These are phyloP conservation scores for Oasisia sp. DNA, from an alignment of 2,888 invertebrate genomes.

Conservation along the genomic window DNA sequence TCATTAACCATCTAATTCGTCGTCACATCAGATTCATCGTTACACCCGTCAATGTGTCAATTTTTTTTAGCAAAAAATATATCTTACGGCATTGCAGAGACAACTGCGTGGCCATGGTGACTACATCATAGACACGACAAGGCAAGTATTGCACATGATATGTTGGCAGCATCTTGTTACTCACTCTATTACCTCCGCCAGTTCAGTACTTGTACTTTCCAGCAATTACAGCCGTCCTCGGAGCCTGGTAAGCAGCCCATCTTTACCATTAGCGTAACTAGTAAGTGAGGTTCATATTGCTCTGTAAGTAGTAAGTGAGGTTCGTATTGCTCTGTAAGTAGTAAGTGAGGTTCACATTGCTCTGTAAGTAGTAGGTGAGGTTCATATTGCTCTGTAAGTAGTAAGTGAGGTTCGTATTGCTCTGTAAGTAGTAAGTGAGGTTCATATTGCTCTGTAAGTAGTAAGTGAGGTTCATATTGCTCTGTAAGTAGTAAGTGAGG, in stretches of 20 bases:
- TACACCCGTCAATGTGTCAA: not conserved
- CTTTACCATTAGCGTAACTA: not conserved
- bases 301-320: too few species aligned
- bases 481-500: too few species aligned
- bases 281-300: too few species aligned
- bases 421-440: too few species aligned
- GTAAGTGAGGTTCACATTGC: too few species aligned
- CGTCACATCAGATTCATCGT: not conserved
- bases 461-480: too few species aligned
- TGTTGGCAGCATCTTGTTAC: not conserved
- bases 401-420: too few species aligned
- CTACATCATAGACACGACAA: not conserved
- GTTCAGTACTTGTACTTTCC: not conserved
- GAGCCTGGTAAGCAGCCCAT: not conserved
- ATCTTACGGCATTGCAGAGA: not conserved
- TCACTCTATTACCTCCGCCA: not conserved
- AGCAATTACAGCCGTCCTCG: not conserved
- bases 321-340: too few species aligned
- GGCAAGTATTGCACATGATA: conserved; percentile 7
- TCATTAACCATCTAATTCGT: not conserved
- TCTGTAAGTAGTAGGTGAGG: too few species aligned
- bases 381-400: too few species aligned
- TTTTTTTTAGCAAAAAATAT: not conserved
- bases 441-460: too few species aligned
- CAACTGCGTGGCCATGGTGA: not conserved